A percentile compares a stretch with the other conserved stretches of the same genome.
Evolutionary conservation across 2,888 invertebrate species (phyloP).

Genomic region (Stictocephala bisonia): DNA sequence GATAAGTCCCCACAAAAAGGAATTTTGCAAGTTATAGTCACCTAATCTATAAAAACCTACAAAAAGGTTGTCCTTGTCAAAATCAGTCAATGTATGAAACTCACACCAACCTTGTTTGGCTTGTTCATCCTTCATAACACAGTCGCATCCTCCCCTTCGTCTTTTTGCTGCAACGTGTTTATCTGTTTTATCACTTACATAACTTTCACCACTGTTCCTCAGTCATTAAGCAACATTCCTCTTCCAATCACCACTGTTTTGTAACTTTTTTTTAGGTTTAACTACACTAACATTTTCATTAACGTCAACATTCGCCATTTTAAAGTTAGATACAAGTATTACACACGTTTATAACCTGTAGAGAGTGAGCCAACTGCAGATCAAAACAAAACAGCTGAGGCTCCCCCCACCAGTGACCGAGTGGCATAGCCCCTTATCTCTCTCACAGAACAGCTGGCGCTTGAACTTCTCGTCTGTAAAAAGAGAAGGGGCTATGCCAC

Average conservation of each 20-base stretch:
- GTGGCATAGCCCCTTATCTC: slow-evolving; percentile 42
- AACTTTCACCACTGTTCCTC: slow-evolving; percentile 37
- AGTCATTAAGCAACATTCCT: slow-evolving; percentile 38
- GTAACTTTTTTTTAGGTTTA: slow-evolving; percentile 15
- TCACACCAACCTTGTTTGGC: slow-evolving; percentile 36
- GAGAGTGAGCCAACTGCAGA: not conserved
- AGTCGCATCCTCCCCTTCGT: slow-evolving; percentile 32
- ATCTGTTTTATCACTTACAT: slow-evolving; percentile 33
- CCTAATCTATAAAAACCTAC: too few species aligned
- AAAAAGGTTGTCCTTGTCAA: slow-evolving; percentile 26
- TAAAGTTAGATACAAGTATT: slow-evolving; percentile 23
- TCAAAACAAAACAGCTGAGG: not conserved
- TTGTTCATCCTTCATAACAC: slow-evolving; percentile 32
- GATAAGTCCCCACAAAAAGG: too few species aligned
- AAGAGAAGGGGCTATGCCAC: slow-evolving; percentile 33
- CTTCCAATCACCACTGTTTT: slow-evolving; percentile 25
- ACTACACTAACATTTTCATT: slow-evolving; percentile 23
- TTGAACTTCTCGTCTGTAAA: slow-evolving; percentile 27
- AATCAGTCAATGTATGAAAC: slow-evolving; percentile 31
- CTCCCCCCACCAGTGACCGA: slow-evolving; percentile 16
- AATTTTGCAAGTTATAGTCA: too few species aligned
- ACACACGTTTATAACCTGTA: not conserved
- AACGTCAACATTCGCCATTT: slow-evolving; percentile 10
- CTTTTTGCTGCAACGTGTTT: slow-evolving; percentile 36
- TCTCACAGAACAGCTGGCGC: slow-evolving; percentile 36